Base-by-base conservation (phyloP, 2,888 invertebrate species). In the Cylloceria caligata region DNA sequence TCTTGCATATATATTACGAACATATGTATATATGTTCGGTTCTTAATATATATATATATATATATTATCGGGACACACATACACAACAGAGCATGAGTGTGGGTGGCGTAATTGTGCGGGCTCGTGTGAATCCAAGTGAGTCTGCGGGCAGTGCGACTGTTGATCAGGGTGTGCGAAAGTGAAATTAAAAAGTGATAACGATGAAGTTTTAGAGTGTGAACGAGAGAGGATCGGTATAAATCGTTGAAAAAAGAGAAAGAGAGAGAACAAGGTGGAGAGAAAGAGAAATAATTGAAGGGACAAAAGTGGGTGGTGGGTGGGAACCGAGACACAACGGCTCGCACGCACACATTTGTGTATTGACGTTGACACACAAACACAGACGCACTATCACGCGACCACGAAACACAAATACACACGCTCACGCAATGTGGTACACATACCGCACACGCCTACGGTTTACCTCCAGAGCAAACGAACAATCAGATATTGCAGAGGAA, bases 371-470 rank as follows among this genome's bases (percentile, higher is more conserved):
- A 76, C 79, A 77, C 39, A 69, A 27, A 65, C 49, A 68, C 72
- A 83, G 57, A 81, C 55, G 55, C 64, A 80, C 72, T 13, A 16
- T 27, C 36, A 84, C 74, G 78, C 78, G 84, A 84, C 80, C 84
- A 80, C 81, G 30, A 83, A 78, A 86, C 73, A 81, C 84, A 83
- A 75, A 84, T 77, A 84, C 83, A 86, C 83, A 84, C 83, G 64
- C 73, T 81, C 82, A 83, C 82, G 75, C 75, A 79, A 79, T 83
- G 82, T 83, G 82, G 83, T 83, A 84, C 83, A 84, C 85, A 84
- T 81, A 80, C 85, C 85, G 84, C 84, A 84, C 80, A 85, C 81
- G 85, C 85, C 85, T 83, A 74, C 72, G 80, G 73, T 75, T 81
- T 69, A 52, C 67, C 73, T 79, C 67, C 73, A 73, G 74, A 80